Base-by-base conservation (phyloP, 1,140 invertebrate genomes). In the Brachionus koreanus region DNA sequence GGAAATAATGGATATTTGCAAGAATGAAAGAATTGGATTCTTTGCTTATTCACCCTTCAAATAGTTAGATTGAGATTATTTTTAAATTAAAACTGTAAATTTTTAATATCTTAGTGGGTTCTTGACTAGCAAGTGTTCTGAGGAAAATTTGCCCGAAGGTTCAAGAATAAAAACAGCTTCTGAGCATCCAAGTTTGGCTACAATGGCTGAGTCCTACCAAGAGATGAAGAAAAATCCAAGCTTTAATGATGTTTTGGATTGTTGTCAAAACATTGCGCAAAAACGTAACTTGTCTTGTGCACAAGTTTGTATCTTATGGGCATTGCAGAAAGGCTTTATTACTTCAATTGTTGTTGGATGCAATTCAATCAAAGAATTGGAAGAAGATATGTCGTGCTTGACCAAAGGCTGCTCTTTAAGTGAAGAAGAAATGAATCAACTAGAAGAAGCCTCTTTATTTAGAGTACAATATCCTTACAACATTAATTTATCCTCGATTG, bases 331-430 rank as follows among this genome's bases (percentile, higher is more conserved):
- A 74, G 84, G 85, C 42, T 83, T 85, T 43, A 86, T 87, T 7
- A 52, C 84, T 0, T 87, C 87, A 19, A 86, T 87, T 7, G 85
- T 87, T 33, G 85, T 87, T 33, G 87, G 87, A 0, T 85, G 84
- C 9, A 86, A 84, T 33, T 85, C 84, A 19, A 29, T 87, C 13
- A 69, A 84, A 42, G 86, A 87, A 83, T 82, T 87, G 49, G 86
- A 87, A 79, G 85, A 87, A 74, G 86, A 87, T 69, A 84, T 87
- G 83, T 85, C n/a, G 12, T 65, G 49, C 19, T 65, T 79, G 76
- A 79, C 49, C 23, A 12, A 61, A 19, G 25, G 57, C 35, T 57
- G 52, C 12, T 42, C 39, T 19, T 65, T 79, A n/a, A 79, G 33
- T 7, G 9, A 23, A 6, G 49, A 79, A 37, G 76, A 79, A 35